phyloP scores from a whole-genome alignment of 2,113 vertebrate species.

The Perccottus glenii region DNA sequence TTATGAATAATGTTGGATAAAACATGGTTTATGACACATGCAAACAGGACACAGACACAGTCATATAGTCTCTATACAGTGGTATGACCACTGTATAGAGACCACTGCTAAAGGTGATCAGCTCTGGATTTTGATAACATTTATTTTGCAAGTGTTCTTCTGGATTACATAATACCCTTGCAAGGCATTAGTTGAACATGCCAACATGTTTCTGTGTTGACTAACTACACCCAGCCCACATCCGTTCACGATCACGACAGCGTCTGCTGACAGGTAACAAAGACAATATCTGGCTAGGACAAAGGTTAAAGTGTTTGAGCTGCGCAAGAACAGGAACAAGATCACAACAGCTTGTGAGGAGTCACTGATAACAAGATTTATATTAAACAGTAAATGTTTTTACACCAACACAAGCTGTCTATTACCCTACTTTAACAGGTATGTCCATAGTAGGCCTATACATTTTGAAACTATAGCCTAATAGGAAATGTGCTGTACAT shows the following conservation, averaged over 20 bases:
- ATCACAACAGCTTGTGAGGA: background rate
- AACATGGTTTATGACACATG: too few relatives aligned
- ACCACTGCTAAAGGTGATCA: background rate
- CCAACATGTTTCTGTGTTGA: too few relatives aligned
- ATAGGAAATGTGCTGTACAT: too few relatives aligned
- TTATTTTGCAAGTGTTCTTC: too few relatives aligned
- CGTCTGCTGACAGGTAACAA: conserved; percentile 8
- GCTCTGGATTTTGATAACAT: too few relatives aligned
- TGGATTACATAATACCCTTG: too few relatives aligned
- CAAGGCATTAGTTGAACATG: too few relatives aligned
- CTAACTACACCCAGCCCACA: conserved; percentile 9
- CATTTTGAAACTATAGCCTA: too few relatives aligned
- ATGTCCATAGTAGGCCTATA: background rate
- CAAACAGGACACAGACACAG: too few relatives aligned
- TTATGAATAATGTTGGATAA: too few relatives aligned
- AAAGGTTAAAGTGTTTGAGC: conserved; percentile 18
- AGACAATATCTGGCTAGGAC: background rate
- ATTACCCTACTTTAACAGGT: background rate
- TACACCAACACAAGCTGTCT: background rate
- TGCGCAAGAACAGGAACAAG: background rate
- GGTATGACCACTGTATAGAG: too few relatives aligned
- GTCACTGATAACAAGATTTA: background rate
- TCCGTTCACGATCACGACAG: conserved; percentile 23
- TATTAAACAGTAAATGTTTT: background rate
- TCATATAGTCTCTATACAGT: too few relatives aligned